Conservation (phyloP, 2,888 invertebrate genomes). For the Drosophila crucigera region DNA sequence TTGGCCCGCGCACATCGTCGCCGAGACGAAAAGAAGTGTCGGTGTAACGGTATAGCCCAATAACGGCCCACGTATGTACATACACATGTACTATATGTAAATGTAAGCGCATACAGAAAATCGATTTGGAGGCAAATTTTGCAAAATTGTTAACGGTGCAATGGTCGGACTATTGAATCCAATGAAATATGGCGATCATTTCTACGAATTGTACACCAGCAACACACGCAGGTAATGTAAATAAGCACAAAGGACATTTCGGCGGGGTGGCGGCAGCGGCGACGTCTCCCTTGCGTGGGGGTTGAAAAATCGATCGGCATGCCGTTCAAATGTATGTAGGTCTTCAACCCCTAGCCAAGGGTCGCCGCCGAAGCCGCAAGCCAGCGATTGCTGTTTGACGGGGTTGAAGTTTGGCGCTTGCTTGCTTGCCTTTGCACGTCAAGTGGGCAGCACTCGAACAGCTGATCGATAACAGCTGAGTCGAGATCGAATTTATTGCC, state of each 20-base stretch:
- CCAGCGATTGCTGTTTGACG: conserved; percentile 11
- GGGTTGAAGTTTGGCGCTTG: conserved; percentile 63
- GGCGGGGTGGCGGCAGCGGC: conserved; percentile 29
- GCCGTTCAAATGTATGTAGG: conserved; percentile 58
- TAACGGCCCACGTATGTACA: conserved; percentile 49
- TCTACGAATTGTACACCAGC: conserved; percentile 85
- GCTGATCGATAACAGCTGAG: conserved; percentile 48
- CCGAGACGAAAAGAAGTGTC: conserved; percentile 26
- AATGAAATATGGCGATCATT: conserved; percentile 85
- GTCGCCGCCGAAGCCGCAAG: neutral
- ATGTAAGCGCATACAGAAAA: conserved; percentile 55
- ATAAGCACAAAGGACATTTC: conserved; percentile 35
- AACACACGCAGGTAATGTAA: conserved; percentile 82
- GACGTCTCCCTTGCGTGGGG: conserved; percentile 40
- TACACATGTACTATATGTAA: conserved; percentile 35
- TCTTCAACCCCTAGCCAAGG: conserved; percentile 66
- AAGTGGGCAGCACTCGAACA: conserved; percentile 55
- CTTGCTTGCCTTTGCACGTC: conserved; percentile 13
- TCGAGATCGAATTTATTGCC: conserved; percentile 26
- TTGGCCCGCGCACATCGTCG: conserved; percentile 15
- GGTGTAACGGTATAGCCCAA: conserved; percentile 52
- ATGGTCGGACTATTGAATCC: conserved; percentile 85
- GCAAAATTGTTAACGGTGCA: conserved; percentile 31
- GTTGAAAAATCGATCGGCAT: conserved; percentile 78
- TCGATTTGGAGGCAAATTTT: conserved; percentile 61